These are phyloP conservation scores for Diglossa cyanea DNA, from an alignment of 2,797 vertebrate species.

Conservation along the genomic window DNA sequence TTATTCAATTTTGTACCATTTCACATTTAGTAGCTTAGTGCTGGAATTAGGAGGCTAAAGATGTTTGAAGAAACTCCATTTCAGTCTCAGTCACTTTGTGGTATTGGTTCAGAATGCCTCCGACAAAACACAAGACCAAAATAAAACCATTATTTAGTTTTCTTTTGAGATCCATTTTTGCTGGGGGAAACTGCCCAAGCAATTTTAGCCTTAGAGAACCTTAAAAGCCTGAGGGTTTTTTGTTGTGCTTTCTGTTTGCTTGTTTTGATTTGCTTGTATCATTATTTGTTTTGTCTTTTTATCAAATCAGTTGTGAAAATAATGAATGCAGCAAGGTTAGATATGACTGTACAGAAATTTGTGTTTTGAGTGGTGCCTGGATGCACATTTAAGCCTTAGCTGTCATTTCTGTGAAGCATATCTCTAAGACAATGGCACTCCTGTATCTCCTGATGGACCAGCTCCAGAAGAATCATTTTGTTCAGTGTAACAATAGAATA, in stretches of 20 bases:
- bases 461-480: neutral
- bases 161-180: neutral
- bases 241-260: neutral
- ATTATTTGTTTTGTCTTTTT: neutral
- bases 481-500: neutral
- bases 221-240: neutral
- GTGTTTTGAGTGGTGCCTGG: neutral
- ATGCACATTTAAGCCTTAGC: neutral
- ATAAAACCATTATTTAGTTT: neutral
- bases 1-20: neutral
- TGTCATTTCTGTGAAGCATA: neutral
- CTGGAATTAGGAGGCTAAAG: neutral
- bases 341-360: neutral
- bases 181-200: neutral
- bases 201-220: neutral
- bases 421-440: neutral
- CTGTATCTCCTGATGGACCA: neutral
- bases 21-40: neutral
- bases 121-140: neutral
- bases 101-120: neutral
- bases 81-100: neutral
- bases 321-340: neutral
- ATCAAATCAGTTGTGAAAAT: neutral
- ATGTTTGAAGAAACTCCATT: neutral
- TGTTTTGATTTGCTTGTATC: neutral